phyloP scores from a whole-genome alignment of 2,113 vertebrate genomes.

The Anoura caudifer region DNA sequence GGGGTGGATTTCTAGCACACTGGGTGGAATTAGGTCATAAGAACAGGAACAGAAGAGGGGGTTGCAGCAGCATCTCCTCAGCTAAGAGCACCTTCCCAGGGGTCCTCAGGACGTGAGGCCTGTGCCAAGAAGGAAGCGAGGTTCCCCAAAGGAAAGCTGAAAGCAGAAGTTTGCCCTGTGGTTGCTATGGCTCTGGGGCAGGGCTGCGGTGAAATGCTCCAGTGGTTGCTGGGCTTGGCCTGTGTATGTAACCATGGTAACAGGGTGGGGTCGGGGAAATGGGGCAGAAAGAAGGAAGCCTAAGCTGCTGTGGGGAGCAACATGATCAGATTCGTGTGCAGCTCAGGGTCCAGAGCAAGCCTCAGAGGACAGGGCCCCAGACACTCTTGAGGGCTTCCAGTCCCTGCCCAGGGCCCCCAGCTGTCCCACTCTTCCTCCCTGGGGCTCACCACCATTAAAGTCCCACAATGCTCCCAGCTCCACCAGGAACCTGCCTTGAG shows the following conservation, averaged over 20 bases:
- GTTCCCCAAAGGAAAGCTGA: neutral
- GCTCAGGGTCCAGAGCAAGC: neutral
- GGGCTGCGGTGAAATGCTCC: neutral
- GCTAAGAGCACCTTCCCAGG: neutral
- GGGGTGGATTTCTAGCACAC: neutral
- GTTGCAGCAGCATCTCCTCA: neutral
- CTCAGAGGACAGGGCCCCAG: neutral
- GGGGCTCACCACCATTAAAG: neutral
- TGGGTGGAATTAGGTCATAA: neutral
- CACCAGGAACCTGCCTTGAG: neutral
- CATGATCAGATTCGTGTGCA: neutral
- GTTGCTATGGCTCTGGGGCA: conserved; percentile 7
- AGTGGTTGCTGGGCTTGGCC: neutral
- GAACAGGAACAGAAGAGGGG: neutral
- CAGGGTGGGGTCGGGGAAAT: neutral
- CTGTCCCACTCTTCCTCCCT: neutral
- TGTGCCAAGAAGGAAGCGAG: neutral
- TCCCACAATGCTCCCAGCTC: neutral
- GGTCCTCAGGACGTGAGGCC: neutral
- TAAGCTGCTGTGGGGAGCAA: neutral
- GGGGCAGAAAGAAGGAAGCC: neutral
- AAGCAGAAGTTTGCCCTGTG: neutral
- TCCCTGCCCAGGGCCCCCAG: neutral
- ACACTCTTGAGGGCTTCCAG: accelerated
- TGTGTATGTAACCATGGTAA: conserved; percentile 3